Conservation (phyloP, 2,113 vertebrate species). For the Miniopterus natalensis region DNA sequence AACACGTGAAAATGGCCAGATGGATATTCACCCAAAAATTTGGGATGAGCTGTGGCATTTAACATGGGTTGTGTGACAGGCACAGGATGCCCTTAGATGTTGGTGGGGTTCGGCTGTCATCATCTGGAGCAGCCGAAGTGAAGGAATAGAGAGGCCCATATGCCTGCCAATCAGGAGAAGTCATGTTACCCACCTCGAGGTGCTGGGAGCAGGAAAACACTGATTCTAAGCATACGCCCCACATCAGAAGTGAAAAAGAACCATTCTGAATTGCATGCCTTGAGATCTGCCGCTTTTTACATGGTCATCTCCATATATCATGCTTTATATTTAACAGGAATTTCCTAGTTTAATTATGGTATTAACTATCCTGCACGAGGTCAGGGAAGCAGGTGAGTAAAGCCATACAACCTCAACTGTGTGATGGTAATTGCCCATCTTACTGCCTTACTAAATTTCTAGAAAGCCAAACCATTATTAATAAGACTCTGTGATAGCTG, state of each 20-base stretch:
- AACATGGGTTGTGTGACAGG: not conserved
- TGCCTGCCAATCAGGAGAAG: not conserved
- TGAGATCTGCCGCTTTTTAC: not conserved
- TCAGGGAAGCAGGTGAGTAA: not conserved
- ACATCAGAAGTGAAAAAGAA: not conserved
- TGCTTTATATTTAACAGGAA: not conserved
- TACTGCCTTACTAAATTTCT: not conserved
- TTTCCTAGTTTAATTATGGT: not conserved
- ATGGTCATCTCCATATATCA: rapidly evolving
- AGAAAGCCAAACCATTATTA: not conserved
- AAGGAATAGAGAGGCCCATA: not conserved
- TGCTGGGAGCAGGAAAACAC: not conserved
- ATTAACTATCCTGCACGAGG: not conserved
- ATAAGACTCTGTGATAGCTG: not conserved
- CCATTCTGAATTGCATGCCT: not conserved
- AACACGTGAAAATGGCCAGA: not conserved
- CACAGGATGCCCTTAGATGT: too few relatives aligned
- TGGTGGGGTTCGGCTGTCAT: not conserved
- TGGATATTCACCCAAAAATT: not conserved
- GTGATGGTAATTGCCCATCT: not conserved
- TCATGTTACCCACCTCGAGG: not conserved
- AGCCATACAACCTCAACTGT: not conserved
- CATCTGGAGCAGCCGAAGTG: not conserved
- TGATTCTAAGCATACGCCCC: not conserved
- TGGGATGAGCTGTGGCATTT: not conserved